Evolutionary conservation across 1,140 invertebrate species (phyloP).

Genomic region (Calliphora vicina): DNA sequence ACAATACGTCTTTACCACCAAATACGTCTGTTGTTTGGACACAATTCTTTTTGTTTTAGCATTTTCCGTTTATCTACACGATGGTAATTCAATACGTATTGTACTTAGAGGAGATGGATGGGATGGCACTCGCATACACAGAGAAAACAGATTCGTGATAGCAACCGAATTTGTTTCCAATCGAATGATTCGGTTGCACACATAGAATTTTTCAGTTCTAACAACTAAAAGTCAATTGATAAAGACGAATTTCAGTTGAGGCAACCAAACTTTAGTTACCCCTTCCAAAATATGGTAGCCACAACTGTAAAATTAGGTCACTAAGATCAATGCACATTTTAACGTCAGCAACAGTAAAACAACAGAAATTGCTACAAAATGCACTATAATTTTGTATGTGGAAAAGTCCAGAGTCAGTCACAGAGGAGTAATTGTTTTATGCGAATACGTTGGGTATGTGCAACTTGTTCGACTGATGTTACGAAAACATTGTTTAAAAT

Average conservation of each 20-base stretch:
- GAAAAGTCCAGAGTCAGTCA: neutral
- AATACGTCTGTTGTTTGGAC: neutral
- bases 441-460: neutral
- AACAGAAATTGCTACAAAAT: neutral
- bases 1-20: neutral
- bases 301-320: too few species aligned
- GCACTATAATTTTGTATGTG: neutral
- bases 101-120: too few species aligned
- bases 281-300: too few species aligned
- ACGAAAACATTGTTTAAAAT: constrained; percentile 3
- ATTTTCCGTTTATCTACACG: neutral
- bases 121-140: neutral
- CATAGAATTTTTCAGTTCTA: too few species aligned
- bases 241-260: too few species aligned
- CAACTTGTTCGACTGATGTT: neutral
- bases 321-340: neutral
- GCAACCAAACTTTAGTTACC: too few species aligned
- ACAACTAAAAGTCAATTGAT: too few species aligned
- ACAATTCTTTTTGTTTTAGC: neutral
- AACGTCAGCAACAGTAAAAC: neutral
- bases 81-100: neutral
- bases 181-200: too few species aligned
- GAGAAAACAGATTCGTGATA: too few species aligned
- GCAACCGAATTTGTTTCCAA: too few species aligned
- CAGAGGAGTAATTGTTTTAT: neutral